Percentiles rank a stretch among this genome's conserved stretches.
Evolutionary conservation across 2,113 vertebrate genomes (phyloP).

Genomic region (Xyrauchen texanus): DNA sequence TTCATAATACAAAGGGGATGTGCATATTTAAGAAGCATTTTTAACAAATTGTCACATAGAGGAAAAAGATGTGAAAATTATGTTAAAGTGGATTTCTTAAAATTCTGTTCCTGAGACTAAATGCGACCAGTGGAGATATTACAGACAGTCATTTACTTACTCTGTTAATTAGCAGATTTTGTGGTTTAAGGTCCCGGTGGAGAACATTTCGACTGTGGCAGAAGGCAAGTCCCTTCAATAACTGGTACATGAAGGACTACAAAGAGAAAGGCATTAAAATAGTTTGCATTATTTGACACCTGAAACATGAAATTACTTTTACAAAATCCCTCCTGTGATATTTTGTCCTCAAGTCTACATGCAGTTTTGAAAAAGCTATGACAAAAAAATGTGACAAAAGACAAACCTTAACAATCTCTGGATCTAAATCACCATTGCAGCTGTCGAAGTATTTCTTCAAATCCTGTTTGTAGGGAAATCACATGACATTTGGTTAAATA

Average conservation of each 20-base stretch:
- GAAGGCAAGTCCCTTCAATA: constrained; percentile 94
- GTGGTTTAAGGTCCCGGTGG: constrained; percentile 93
- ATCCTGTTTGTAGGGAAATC: constrained; percentile 73
- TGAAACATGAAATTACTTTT: no score
- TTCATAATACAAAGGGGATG: no score
- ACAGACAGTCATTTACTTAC: constrained; percentile 67
- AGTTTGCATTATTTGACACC: no score
- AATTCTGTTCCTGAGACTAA: no score
- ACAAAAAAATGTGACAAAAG: not conserved
- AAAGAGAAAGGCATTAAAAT: not conserved
- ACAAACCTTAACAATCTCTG: constrained; percentile 93
- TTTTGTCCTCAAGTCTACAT: not conserved
- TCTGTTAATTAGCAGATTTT: constrained; percentile 97
- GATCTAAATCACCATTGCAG: constrained; percentile 94
- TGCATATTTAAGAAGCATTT: no score
- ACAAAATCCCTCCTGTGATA: no score
- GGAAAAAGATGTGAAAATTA: no score
- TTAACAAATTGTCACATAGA: no score
- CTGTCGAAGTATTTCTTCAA: constrained; percentile 98
- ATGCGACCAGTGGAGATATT: not conserved
- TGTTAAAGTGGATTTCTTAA: no score
- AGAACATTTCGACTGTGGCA: constrained; percentile 97
- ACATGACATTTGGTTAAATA: no score
- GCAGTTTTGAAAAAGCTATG: not conserved
- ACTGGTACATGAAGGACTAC: constrained; percentile 97